A percentile compares a stretch with the other conserved stretches of the same genome.
Evolutionary conservation across 1,140 invertebrate species (phyloP).

Genomic region (Tribolium castaneum): DNA sequence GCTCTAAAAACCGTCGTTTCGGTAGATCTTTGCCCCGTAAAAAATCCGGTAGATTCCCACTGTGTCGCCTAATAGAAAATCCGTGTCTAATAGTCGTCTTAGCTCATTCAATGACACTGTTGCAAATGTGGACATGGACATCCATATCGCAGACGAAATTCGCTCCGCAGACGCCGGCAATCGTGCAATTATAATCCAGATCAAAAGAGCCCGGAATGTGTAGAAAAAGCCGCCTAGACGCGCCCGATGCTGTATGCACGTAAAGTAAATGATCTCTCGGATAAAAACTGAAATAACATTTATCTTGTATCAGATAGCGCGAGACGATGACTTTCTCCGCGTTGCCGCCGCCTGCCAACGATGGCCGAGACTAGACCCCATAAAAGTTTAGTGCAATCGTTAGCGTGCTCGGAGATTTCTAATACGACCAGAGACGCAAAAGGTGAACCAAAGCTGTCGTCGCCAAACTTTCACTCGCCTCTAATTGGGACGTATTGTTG

Average conservation of each 20-base stretch:
- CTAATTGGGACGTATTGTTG: neutral
- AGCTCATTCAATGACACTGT: neutral
- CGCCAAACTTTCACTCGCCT: neutral
- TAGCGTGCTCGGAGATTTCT: slow-evolving; percentile 39
- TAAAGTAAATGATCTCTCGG: slow-evolving; percentile 42
- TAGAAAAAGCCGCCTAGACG: slow-evolving; percentile 40
- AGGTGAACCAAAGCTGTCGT: slow-evolving; percentile 22
- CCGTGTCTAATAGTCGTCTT: neutral
- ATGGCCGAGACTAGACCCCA: slow-evolving; percentile 37
- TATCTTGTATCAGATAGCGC: slow-evolving; percentile 44
- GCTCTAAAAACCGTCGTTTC: too few relatives aligned
- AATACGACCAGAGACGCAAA: slow-evolving; percentile 25
- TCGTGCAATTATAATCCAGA: slow-evolving; percentile 31
- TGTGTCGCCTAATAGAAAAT: too few relatives aligned
- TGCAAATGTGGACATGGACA: neutral
- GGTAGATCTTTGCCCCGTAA: too few relatives aligned
- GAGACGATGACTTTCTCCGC: slow-evolving; percentile 25
- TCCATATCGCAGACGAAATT: neutral
- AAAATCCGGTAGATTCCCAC: too few relatives aligned
- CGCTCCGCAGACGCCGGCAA: slow-evolving; percentile 18
- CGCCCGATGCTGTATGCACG: slow-evolving; percentile 28
- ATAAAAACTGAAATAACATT: slow-evolving; percentile 41
- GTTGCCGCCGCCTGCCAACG: neutral
- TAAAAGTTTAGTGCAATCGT: slow-evolving; percentile 47
- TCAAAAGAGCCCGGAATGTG: slow-evolving; percentile 28